Conservation (phyloP, 2,888 invertebrate species). For the Schrankia costaestrigalis region DNA sequence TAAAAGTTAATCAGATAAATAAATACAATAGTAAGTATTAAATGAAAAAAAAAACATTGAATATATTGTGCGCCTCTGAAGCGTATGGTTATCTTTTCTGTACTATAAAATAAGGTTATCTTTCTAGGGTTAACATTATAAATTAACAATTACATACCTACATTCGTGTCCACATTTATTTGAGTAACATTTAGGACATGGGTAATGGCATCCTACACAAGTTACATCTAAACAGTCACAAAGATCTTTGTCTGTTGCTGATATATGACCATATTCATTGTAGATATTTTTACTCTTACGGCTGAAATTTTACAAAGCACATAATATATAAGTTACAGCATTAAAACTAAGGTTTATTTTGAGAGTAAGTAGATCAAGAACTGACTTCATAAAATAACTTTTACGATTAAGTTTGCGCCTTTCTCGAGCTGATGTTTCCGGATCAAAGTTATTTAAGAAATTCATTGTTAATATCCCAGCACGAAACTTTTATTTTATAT, state of each 20-base stretch:
- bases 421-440: slow-evolving; percentile 89
- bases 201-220: slow-evolving; percentile 93
- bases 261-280: slow-evolving; percentile 85
- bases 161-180: slow-evolving; percentile 91
- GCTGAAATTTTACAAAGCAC: slow-evolving; percentile 32
- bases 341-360: no score
- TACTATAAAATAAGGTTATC: no score
- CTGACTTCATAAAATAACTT: slow-evolving; percentile 67
- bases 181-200: slow-evolving; percentile 87
- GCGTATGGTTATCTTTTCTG: no score
- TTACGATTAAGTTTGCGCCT: slow-evolving; percentile 88
- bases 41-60: no score
- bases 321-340: not conserved
- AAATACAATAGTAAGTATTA: no score
- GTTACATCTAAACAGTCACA: slow-evolving; percentile 91
- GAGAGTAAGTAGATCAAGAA: slow-evolving; percentile 2
- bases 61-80: no score
- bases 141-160: slow-evolving; percentile 66
- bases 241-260: slow-evolving; percentile 83
- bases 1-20: no score
- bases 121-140: no score
- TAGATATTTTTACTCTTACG: slow-evolving; percentile 82
- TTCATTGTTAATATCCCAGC: slow-evolving; percentile 39
- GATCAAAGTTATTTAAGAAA: slow-evolving; percentile 85
- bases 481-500: no score